Percentiles rank a stretch among this genome's conserved stretches.
Evolutionary conservation across 2,888 invertebrate genomes (phyloP).

Genomic region (Acleris holmiana): DNA sequence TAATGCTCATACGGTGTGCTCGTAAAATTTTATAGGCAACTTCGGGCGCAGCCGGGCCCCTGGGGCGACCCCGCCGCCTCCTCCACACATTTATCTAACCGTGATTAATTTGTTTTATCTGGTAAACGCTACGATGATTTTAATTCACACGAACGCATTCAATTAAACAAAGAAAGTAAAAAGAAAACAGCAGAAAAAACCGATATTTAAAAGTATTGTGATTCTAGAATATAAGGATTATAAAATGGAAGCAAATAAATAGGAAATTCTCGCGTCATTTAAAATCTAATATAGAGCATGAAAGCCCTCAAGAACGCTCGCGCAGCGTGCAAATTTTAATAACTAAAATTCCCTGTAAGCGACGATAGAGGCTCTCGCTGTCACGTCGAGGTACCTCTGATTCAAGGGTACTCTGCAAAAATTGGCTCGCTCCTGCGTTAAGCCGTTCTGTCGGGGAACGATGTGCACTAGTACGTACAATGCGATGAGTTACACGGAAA

Average conservation of each 20-base stretch:
- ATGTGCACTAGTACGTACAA: slow-evolving; percentile 7
- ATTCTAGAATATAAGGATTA: not conserved
- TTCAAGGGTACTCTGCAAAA: slow-evolving; percentile 35
- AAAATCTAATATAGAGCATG: slow-evolving; percentile 33
- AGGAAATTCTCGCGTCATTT: slow-evolving; percentile 18
- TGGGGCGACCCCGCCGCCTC: slow-evolving; percentile 54
- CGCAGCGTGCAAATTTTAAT: slow-evolving; percentile 35
- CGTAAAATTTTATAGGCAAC: slow-evolving; percentile 78
- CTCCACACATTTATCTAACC: slow-evolving; percentile 72
- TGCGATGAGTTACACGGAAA: not conserved
- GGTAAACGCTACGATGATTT: slow-evolving; percentile 57
- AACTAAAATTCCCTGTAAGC: slow-evolving; percentile 37
- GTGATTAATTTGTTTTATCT: slow-evolving; percentile 78
- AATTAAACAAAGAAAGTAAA: slow-evolving; percentile 47
- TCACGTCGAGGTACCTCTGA: slow-evolving; percentile 21
- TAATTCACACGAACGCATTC: slow-evolving; percentile 52
- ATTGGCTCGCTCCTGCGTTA: slow-evolving; percentile 29
- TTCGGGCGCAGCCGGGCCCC: slow-evolving; percentile 37
- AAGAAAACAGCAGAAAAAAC: not conserved
- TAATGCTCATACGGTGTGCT: slow-evolving; percentile 73
- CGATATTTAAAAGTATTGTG: not conserved
- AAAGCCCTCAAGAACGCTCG: slow-evolving; percentile 29
- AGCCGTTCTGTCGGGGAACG: slow-evolving; percentile 21
- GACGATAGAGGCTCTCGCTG: slow-evolving; percentile 22
- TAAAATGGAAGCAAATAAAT: slow-evolving; percentile 1